A percentile compares a stretch with the other conserved stretches of the same genome.
phyloP scores from a whole-genome alignment of 2,888 invertebrate genomes.

The Platerodrilus igneus region DNA sequence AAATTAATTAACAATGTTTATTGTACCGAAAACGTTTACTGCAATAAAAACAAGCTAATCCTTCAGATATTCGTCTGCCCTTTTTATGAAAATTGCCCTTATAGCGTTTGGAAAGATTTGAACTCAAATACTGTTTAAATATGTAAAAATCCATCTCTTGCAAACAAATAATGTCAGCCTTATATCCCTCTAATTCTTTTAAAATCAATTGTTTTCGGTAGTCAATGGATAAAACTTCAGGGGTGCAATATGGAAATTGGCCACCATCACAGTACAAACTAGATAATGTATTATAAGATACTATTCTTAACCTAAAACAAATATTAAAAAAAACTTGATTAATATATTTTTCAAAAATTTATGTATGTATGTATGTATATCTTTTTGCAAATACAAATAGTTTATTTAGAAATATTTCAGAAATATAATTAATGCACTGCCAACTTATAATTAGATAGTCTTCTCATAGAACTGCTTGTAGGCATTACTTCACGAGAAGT shows the following conservation, averaged over 20 bases:
- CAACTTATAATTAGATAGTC: conserved; percentile 50
- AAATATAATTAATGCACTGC: conserved; percentile 2
- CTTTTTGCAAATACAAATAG: neutral
- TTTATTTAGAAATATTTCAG: neutral
- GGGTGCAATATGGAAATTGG: conserved; percentile 76
- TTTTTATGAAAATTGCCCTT: conserved; percentile 66
- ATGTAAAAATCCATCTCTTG: conserved; percentile 89
- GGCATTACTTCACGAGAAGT: too few species aligned
- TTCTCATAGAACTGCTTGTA: too few species aligned
- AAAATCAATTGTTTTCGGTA: conserved; percentile 79
- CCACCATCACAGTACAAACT: conserved; percentile 71
- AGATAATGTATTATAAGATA: conserved; percentile 84
- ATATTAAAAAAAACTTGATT: neutral
- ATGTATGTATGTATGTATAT: too few species aligned
- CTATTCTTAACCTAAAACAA: conserved; percentile 65
- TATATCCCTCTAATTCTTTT: conserved; percentile 76
- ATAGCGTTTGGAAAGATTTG: conserved; percentile 55
- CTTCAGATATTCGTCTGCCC: conserved; percentile 72
- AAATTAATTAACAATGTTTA: too few species aligned
- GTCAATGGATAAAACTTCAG: conserved; percentile 70
- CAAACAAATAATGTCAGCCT: conserved; percentile 83
- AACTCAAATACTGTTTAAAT: conserved; percentile 62
- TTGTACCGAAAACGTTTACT: conserved; percentile 63
- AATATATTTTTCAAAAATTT: conserved; percentile 1
- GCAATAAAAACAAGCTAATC: conserved; percentile 74